Percentiles rank a stretch among this genome's conserved stretches.
phyloP scores from a whole-genome alignment of 1,140 invertebrate species.

The Caerostris darwini region DNA sequence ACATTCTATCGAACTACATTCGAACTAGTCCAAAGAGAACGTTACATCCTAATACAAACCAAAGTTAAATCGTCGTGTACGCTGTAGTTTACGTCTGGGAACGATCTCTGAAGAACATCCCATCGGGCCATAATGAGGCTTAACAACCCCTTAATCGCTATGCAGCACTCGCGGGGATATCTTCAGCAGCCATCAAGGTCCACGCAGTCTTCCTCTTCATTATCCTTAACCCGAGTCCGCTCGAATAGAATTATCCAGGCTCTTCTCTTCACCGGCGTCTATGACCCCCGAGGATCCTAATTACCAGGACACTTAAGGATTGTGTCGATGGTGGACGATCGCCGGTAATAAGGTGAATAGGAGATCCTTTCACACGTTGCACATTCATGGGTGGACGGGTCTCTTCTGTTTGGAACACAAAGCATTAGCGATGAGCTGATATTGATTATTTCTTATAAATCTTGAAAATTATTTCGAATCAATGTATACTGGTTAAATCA shows the following conservation, averaged over 20 bases:
- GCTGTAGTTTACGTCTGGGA: background rate
- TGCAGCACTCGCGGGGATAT: background rate
- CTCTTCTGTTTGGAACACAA: too few species aligned
- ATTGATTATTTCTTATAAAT: too few species aligned
- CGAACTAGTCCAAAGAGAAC: too few species aligned
- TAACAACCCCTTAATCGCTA: background rate
- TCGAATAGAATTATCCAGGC: background rate
- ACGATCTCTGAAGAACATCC: constrained; percentile 4
- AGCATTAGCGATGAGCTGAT: too few species aligned
- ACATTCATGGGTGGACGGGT: background rate
- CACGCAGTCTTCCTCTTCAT: constrained; percentile 35
- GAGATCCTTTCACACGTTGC: background rate
- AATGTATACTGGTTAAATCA: too few species aligned
- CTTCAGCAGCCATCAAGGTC: background rate
- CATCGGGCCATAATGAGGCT: constrained; percentile 1
- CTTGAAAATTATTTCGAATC: too few species aligned
- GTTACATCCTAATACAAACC: background rate
- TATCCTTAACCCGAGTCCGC: constrained; percentile 20
- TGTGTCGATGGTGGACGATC: background rate
- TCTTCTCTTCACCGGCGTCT: background rate
- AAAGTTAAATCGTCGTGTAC: background rate
- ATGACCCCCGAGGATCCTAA: constrained; percentile 7
- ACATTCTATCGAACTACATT: too few species aligned
- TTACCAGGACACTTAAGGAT: constrained; percentile 43
- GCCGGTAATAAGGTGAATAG: constrained; percentile 1